Evolutionary conservation across 2,888 invertebrate species (phyloP), one percentile per base, ranked within the genome.

Genomic region (Melolontha melolontha): DNA sequence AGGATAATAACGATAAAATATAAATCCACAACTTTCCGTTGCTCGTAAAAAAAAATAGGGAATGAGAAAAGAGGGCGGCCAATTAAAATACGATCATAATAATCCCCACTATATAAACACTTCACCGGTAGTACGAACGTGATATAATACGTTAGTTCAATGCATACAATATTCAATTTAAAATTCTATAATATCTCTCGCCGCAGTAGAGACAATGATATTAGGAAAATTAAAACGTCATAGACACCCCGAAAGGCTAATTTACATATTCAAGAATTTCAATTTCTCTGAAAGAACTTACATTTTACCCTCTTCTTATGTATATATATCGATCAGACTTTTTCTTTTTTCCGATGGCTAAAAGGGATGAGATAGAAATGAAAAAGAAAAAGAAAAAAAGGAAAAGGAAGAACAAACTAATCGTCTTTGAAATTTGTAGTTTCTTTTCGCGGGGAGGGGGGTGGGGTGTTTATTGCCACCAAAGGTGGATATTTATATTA

Each of bases 221-320:
- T 50, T 50, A 50, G 27, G 50, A 16, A 50, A 50, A 50, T 50
- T 50, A 50, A 50, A 50, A 22, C 50, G 50, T 50, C 50, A 50
- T 50, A 50, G 50, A 50, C 50, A 50, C 50, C 27, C 34, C 34
- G 50, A 50, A 17, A 50, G 27, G 50, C 50, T 50, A n/a, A 50
- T 50, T 27, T 50, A 50, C 50, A 50, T 50, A 50, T 50, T 50
- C 27, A 17, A 50, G 50, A 50, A 50, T 50, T 50, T 50, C 50
- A 50, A 50, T 50, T 50, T 50, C 50, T 50, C 50, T 27, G 17
- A 22, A 22, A 50, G 22, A 50, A 50, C 27, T 50, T 17, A 50
- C 17, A 50, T 27, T 50, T 27, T 50, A 22, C 17, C 27, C 27
- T 16, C 14, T 22, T 49, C 49, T 50, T 22, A n/a, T 5, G 50